These are phyloP conservation scores for Scalopus aquaticus DNA, from an alignment of 2,113 vertebrate species.

Conservation along the genomic window DNA sequence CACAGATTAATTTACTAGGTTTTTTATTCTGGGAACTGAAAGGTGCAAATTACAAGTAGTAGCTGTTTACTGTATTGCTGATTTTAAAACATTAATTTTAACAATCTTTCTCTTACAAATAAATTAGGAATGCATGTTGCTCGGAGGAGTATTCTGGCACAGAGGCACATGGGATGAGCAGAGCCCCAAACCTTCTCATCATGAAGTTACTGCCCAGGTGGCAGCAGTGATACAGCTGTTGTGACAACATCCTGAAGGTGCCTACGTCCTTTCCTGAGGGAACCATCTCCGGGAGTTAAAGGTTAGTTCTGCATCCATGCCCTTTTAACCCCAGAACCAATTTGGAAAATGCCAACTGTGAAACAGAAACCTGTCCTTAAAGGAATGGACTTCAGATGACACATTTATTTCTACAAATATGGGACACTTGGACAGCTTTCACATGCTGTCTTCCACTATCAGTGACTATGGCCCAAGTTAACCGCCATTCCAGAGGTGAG, in stretches of 20 bases:
- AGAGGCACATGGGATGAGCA: not conserved
- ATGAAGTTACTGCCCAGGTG: not conserved
- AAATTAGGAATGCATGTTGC: not conserved
- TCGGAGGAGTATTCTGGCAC: not conserved
- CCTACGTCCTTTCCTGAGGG: slow-evolving; percentile 19
- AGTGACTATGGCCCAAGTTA: slow-evolving; percentile 1
- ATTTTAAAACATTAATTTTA: slow-evolving; percentile 19
- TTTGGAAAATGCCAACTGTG: slow-evolving; percentile 54
- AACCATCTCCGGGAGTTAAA: slow-evolving; percentile 36
- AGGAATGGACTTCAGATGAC: not conserved
- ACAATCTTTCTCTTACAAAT: not conserved
- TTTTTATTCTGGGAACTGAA: not conserved
- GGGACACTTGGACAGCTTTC: not conserved
- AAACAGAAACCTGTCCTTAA: slow-evolving; percentile 56
- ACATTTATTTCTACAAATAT: slow-evolving; percentile 14
- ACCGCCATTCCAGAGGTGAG: not conserved
- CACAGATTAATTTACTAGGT: not conserved
- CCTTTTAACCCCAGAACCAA: slow-evolving; percentile 61
- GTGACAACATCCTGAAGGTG: not conserved
- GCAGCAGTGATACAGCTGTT: not conserved
- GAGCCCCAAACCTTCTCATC: not conserved
- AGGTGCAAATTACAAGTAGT: not conserved
- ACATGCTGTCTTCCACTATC: not conserved
- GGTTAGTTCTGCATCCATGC: not conserved
- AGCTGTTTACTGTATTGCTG: not conserved